These are phyloP conservation scores for Tyria jacobaeae DNA, from an alignment of 2,888 invertebrate genomes.

Conservation along the genomic window DNA sequence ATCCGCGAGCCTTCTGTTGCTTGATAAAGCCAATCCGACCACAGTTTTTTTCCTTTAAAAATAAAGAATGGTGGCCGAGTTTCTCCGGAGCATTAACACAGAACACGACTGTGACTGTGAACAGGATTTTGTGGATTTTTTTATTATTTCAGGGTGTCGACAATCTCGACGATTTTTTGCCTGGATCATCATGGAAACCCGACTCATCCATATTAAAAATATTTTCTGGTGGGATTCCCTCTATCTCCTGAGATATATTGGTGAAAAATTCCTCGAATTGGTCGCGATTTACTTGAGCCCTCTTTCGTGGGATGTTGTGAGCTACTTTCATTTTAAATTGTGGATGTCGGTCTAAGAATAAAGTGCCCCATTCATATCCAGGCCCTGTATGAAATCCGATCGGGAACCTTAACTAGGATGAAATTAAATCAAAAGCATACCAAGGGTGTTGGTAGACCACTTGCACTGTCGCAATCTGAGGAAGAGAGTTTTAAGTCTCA, in stretches of 20 bases:
- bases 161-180: background rate
- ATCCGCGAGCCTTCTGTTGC: background rate
- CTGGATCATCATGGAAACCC: too few species aligned
- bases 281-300: conserved; percentile 3
- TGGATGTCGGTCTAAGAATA: conserved; percentile 3
- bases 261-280: background rate
- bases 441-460: too few species aligned
- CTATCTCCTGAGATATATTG: background rate
- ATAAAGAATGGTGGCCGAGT: background rate
- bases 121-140: conserved; percentile 16
- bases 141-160: conserved; percentile 4
- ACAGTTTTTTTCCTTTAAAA: conserved; percentile 5
- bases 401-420: too few species aligned
- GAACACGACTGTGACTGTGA: conserved; percentile 14
- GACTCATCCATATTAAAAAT: background rate
- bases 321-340: conserved; percentile 3
- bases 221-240: conserved; percentile 5
- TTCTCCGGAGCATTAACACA: conserved; percentile 13
- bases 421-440: too few species aligned
- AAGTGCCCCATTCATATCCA: conserved; percentile 3
- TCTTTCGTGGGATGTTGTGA: conserved; percentile 1
- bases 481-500: too few species aligned
- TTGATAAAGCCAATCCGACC: conserved; percentile 1
- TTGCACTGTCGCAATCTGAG: too few species aligned
- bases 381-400: too few species aligned